Evolutionary conservation across 1,140 invertebrate species (phyloP).

Genomic region (Laodelphax striatellus): DNA sequence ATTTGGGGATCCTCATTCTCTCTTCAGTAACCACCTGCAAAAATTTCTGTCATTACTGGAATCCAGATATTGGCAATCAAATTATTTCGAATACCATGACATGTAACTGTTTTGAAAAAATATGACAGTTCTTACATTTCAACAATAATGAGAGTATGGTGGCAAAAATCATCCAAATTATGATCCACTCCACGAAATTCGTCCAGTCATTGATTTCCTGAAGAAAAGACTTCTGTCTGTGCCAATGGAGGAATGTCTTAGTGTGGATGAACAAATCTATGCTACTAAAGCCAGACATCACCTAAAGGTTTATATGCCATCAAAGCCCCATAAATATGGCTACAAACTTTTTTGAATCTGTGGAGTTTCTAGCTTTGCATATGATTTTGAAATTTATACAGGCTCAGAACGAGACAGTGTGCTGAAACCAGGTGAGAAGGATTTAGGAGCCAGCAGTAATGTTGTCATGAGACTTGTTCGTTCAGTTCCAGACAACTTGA

Average conservation of each 20-base stretch:
- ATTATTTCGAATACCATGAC: constrained; percentile 9
- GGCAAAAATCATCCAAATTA: neutral
- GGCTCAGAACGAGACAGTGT: constrained; percentile 9
- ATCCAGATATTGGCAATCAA: constrained; percentile 9
- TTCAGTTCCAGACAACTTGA: constrained; percentile 5
- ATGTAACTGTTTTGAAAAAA: constrained; percentile 11
- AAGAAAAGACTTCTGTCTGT: constrained; percentile 4
- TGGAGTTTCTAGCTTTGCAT: constrained; percentile 18
- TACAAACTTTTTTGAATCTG: constrained; percentile 20
- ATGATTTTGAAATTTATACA: constrained; percentile 20
- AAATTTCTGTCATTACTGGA: constrained; percentile 26
- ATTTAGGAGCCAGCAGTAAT: constrained; percentile 23
- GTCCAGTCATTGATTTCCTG: constrained; percentile 7
- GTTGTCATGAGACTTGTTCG: constrained; percentile 14
- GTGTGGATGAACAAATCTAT: constrained; percentile 15
- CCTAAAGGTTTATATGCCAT: constrained; percentile 21
- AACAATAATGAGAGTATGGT: constrained; percentile 12
- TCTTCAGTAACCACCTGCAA: constrained; percentile 28
- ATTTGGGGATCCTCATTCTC: constrained; percentile 25
- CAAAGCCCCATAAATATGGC: constrained; percentile 22
- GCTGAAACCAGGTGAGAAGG: constrained; percentile 10
- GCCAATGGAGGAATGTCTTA: constrained; percentile 8
- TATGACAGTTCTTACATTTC: constrained; percentile 11
- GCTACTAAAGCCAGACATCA: constrained; percentile 4
- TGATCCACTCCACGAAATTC: constrained; percentile 11